Base-by-base conservation (phyloP, 2,888 invertebrate species). In the Ennomos quercinarius region DNA sequence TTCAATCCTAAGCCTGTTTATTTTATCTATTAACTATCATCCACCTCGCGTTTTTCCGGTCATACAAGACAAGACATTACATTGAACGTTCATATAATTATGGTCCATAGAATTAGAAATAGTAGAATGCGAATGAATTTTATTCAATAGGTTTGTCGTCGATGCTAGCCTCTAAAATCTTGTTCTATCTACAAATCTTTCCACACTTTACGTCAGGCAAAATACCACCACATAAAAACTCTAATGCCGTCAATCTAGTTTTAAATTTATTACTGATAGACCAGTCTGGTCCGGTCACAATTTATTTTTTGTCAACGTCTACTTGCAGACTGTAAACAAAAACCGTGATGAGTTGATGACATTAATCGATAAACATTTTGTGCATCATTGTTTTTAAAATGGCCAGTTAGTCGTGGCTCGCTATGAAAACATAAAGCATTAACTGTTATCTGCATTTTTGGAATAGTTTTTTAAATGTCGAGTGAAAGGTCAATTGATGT, bases 231-330 rank as follows among this genome's bases (percentile, higher is more conserved):
- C 54, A 53, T 51, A 61, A 61, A 66, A 57, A 59, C 42, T 4
- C 55, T n/a, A n/a, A 51, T 61, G 59, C 60, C 59, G 61, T 64
- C 61, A 55, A 50, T 65, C 64, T 57, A 62, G 64, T 62, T 61
- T 59, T 12, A 56, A 61, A 61, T 61, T 61, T 56, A 61, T 56
- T 61, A 43, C 47, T 36, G 55, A 56, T 61, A 61, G 55, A 55
- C 55, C 36, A 50, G 60, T 39, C 60, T 51, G 40, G 55, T 47
- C 51, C 46, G 46, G 60, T 44, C 51, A 51, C 55, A 51, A 61
- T 61, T 56, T 17, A 55, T 60, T 61, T 61, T 61, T 61, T 61
- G 51, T 61, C 46, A 13, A 38, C 45, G 9, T 42, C 47, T 9
- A 51, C 51, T 27, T 45, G 11, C 51, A 34, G 51, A 46, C 51